Conservation (phyloP, 1,140 invertebrate species). For the Drosophila truncata region DNA sequence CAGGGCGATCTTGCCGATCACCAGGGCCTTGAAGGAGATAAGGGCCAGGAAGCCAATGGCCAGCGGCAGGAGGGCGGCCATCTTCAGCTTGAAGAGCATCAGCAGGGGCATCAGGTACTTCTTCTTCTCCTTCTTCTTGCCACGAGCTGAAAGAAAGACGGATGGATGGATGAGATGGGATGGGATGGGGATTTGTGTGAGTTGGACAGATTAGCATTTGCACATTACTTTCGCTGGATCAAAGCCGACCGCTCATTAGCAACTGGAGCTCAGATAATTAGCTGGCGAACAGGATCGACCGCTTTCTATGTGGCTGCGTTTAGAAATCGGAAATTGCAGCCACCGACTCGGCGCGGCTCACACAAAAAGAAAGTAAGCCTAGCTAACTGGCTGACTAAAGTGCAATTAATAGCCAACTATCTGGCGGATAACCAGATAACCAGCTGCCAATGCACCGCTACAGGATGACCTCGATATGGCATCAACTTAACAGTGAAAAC, state of each 20-base stretch:
- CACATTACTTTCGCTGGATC: slow-evolving; percentile 72
- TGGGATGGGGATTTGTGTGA: slow-evolving; percentile 1
- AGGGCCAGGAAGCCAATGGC: slow-evolving; percentile 91
- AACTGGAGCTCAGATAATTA: slow-evolving; percentile 76
- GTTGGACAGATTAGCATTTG: slow-evolving; percentile 29
- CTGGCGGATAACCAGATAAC: slow-evolving; percentile 34
- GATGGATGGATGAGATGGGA: neutral
- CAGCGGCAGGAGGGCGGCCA: slow-evolving; percentile 91
- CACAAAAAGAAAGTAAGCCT: slow-evolving; percentile 77
- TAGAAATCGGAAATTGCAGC: slow-evolving; percentile 73
- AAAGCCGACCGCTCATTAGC: slow-evolving; percentile 69
- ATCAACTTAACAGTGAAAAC: slow-evolving; percentile 79
- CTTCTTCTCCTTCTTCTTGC: slow-evolving; percentile 90
- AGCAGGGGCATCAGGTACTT: slow-evolving; percentile 91
- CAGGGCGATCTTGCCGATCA: slow-evolving; percentile 92
- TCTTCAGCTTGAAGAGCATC: slow-evolving; percentile 92
- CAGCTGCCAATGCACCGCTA: slow-evolving; percentile 77
- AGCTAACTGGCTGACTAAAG: slow-evolving; percentile 68
- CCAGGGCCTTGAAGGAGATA: slow-evolving; percentile 93
- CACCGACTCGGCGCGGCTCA: slow-evolving; percentile 19
- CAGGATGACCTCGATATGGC: slow-evolving; percentile 72
- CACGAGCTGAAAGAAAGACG: slow-evolving; percentile 87
- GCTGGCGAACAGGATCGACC: slow-evolving; percentile 71
- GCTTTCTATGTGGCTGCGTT: slow-evolving; percentile 72
- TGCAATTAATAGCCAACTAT: slow-evolving; percentile 71